Conservation (phyloP, 1,140 invertebrate species). For the Aleiodes sp. region DNA sequence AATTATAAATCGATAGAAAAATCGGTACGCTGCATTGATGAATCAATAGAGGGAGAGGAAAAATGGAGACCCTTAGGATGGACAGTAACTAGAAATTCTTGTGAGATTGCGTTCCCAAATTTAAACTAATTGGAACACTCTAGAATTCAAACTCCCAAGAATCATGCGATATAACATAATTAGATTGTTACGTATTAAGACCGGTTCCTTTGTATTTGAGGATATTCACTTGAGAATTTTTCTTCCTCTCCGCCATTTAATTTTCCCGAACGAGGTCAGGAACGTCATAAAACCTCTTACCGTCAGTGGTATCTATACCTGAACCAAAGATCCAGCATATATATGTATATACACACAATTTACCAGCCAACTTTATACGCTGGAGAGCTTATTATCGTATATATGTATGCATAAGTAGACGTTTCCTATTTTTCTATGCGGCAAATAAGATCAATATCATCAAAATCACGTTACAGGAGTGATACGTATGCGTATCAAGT, state of each 20-base stretch:
- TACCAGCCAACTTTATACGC: not conserved
- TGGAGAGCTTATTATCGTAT: not conserved
- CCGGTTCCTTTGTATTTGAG: not conserved
- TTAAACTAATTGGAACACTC: too few species aligned
- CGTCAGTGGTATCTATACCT: not conserved
- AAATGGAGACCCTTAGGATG: too few species aligned
- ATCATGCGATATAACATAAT: too few species aligned
- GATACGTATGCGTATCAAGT: not conserved
- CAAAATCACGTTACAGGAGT: not conserved
- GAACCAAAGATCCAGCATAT: not conserved
- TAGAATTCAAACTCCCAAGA: too few species aligned
- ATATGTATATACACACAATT: not conserved
- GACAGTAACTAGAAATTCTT: too few species aligned
- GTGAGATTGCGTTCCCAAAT: too few species aligned
- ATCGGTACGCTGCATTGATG: too few species aligned
- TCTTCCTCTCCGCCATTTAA: slow-evolving; percentile 4
- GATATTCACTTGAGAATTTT: not conserved
- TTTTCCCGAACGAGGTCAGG: slow-evolving; percentile 7
- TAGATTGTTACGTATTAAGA: not conserved
- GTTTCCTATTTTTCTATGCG: not conserved
- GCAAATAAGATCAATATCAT: slow-evolving; percentile 7
- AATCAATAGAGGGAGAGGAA: too few species aligned
- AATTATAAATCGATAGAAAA: too few species aligned
- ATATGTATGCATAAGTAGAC: not conserved
- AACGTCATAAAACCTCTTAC: slow-evolving; percentile 9